phyloP scores from a whole-genome alignment of 2,888 invertebrate species.

The Microchrysa polita region DNA sequence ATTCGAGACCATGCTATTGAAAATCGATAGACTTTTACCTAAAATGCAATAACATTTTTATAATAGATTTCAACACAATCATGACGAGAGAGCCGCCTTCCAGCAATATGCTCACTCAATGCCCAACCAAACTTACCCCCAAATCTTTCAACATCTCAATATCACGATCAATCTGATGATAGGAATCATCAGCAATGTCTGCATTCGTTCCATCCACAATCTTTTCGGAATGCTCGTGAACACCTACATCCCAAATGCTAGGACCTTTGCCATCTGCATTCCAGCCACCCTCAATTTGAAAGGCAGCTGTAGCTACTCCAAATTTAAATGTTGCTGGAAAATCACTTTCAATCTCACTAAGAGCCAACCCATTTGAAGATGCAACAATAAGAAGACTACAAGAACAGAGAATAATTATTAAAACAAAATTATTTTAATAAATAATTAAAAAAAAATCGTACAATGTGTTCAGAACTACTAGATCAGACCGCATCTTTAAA shows the following conservation, averaged over 20 bases:
- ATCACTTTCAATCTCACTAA: neutral
- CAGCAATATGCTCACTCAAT: too few species aligned
- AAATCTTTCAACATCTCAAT: constrained; percentile 67
- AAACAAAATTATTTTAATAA: too few species aligned
- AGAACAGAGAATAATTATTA: too few species aligned
- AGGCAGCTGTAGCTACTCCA: constrained; percentile 57
- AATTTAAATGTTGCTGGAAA: constrained; percentile 56
- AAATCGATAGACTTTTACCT: constrained; percentile 67
- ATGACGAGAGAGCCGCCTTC: neutral
- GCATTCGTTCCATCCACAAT: constrained; percentile 66
- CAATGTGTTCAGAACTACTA: too few species aligned
- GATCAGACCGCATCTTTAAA: too few species aligned
- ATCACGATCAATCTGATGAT: constrained; percentile 69
- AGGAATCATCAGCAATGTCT: constrained; percentile 71
- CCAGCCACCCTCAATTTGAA: constrained; percentile 58
- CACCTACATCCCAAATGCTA: constrained; percentile 67
- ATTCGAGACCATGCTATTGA: constrained; percentile 74
- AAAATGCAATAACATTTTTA: too few species aligned
- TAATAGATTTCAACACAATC: too few species aligned
- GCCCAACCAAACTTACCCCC: constrained; percentile 64
- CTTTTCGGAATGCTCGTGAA: constrained; percentile 58
- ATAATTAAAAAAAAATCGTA: too few species aligned
- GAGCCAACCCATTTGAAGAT: too few species aligned
- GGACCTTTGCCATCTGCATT: constrained; percentile 65
- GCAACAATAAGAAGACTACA: too few species aligned